These are phyloP conservation scores for Ostrea denselamellosa DNA, from an alignment of 1,140 invertebrate genomes.

Conservation along the genomic window DNA sequence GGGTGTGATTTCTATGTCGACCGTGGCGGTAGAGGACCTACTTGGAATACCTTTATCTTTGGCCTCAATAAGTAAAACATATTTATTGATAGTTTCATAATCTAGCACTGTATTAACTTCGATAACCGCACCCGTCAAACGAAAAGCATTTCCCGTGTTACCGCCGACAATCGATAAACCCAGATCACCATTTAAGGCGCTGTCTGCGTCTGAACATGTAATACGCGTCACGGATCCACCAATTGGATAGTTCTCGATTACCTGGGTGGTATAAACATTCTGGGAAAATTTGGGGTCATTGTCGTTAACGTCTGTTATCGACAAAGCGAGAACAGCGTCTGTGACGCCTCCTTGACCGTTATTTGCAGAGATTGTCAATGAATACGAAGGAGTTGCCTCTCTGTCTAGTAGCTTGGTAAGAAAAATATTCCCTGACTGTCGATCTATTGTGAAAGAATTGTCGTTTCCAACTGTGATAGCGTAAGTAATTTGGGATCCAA, in stretches of 20 bases:
- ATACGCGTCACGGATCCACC: constrained; percentile 54
- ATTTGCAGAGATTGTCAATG: constrained; percentile 66
- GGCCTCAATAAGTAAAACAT: constrained; percentile 51
- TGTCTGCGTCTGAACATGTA: constrained; percentile 79
- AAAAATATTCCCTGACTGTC: constrained; percentile 73
- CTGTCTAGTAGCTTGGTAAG: constrained; percentile 70
- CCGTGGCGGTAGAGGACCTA: constrained; percentile 41
- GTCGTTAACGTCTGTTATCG: constrained; percentile 65
- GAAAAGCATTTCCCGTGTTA: constrained; percentile 56
- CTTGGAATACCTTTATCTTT: constrained; percentile 49
- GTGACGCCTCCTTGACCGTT: constrained; percentile 51
- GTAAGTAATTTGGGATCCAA: constrained; percentile 82
- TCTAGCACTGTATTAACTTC: constrained; percentile 47
- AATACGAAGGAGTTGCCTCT: constrained; percentile 65
- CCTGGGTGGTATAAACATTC: constrained; percentile 51
- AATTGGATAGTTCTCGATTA: constrained; percentile 60
- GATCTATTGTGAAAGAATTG: constrained; percentile 75
- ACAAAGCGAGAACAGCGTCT: constrained; percentile 63
- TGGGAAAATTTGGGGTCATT: constrained; percentile 59
- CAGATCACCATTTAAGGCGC: constrained; percentile 59
- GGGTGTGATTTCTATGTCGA: constrained; percentile 50
- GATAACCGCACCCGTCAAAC: constrained; percentile 44
- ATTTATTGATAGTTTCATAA: constrained; percentile 50
- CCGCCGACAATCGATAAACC: constrained; percentile 55
- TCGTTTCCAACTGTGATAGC: constrained; percentile 88